Evolutionary conservation across 2,888 invertebrate species (phyloP), one percentile per base, ranked within the genome.

Genomic region (Synanthedon andrenaeformis): DNA sequence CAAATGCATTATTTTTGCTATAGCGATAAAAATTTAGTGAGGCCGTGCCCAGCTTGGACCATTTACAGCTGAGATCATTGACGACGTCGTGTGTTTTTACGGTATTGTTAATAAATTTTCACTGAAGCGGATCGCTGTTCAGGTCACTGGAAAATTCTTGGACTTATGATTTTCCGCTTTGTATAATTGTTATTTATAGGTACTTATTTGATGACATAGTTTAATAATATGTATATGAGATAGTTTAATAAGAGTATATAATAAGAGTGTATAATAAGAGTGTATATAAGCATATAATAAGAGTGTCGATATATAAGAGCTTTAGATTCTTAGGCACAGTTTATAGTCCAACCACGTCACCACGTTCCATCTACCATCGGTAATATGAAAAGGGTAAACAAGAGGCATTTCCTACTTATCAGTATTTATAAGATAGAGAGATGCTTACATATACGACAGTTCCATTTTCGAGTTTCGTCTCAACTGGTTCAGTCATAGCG

Each of bases 401-500:
- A 8, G 28, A 28, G 8, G 6, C 2, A 28, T 8, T 28, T 2
- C 28, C 8, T 28, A n/a, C n/a, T n/a, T n/a, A 28, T 35, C 10
- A 6, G 35, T 35, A 8, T 35, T 35, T 35, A 10, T 35, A 10
- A 35, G 35, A 35, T 35, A 35, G 35, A 35, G 23, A 45, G 14
- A 45, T 50, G 80, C 89, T 89, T 70, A 91, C 92, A 63, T 80
- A 76, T 53, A 87, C 82, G 51, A 89, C 70, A 0, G 90, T 91
- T n/a, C 93, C 94, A 63, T 92, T 90, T 1, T 88, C 90, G 55
- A 90, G 80, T 48, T 83, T 80, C 4, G 89, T 89, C 51, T 89
- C 90, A 57, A 90, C 84, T 23, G 92, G 90, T 66, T 93, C 91
- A 0, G 94, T 95, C 97, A 98, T 98, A 58, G 96, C 96, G 49